These are phyloP conservation scores for Poecilia latipinna DNA, from an alignment of 2,113 vertebrate genomes.

Conservation along the genomic window DNA sequence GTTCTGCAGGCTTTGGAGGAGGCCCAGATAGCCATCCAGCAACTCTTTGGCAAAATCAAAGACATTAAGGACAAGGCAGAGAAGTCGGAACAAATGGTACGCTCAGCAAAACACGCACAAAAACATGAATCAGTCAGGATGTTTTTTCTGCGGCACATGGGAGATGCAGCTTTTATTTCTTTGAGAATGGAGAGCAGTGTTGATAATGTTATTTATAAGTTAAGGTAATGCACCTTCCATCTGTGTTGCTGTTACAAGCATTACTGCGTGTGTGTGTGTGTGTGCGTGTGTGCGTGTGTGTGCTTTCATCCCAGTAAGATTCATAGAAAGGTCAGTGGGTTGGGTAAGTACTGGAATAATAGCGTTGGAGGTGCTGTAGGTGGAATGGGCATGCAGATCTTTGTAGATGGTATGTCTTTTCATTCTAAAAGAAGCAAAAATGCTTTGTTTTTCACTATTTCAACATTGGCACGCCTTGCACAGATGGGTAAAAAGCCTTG, in stretches of 20 bases:
- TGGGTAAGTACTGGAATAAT: background rate
- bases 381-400: background rate
- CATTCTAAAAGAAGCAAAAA: no score
- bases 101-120: constrained; percentile 33
- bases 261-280: no score
- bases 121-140: constrained; percentile 2
- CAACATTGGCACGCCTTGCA: no score
- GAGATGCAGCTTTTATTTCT: background rate
- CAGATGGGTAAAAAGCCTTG: no score
- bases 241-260: no score
- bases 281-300: no score
- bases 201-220: constrained; percentile 21
- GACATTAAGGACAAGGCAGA: constrained; percentile 99
- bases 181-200: background rate
- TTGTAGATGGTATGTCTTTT: no score
- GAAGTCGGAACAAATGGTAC: constrained; percentile 99
- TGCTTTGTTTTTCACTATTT: no score
- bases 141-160: background rate
- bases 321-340: no score
- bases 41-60: constrained; percentile 98
- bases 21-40: constrained; percentile 96
- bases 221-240: background rate
- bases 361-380: background rate
- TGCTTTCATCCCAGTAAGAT: no score
- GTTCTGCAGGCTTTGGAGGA: constrained; percentile 90